Evolutionary conservation across 2,888 invertebrate genomes (phyloP).

Genomic region (Lycocerus yunnanus): DNA sequence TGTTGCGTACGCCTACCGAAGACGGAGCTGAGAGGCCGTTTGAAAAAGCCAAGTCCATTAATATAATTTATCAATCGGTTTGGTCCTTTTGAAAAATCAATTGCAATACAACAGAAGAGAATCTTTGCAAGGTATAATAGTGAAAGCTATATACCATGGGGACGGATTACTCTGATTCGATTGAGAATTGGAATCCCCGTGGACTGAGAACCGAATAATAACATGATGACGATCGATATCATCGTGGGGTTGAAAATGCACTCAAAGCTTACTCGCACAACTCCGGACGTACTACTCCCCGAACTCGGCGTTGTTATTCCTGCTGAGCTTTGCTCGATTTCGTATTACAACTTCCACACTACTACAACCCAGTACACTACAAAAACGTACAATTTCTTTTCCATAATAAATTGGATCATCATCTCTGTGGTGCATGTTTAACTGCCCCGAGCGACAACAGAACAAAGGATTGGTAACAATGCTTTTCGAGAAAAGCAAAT

Average conservation of each 20-base stretch:
- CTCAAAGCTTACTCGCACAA: neutral
- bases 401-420: neutral
- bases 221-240: conserved; percentile 38
- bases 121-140: conserved; percentile 17
- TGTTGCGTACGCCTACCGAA: neutral
- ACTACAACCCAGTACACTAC: neutral
- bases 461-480: neutral
- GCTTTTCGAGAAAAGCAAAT: neutral
- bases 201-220: conserved; percentile 38
- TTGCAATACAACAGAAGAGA: conserved; percentile 10
- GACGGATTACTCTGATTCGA: conserved; percentile 39
- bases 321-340: conserved; percentile 7
- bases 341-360: neutral
- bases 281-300: conserved; percentile 11
- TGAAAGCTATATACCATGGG: conserved; percentile 38
- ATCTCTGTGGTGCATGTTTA: neutral
- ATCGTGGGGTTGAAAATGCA: conserved; percentile 27
- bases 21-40: neutral
- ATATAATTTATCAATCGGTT: neutral
- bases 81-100: neutral
- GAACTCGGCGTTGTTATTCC: conserved; percentile 3
- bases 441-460: neutral
- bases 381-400: neutral
- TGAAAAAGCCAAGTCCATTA: too few relatives aligned
- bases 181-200: conserved; percentile 35